Conservation (phyloP, 1,140 invertebrate genomes). For the Bombus difficillimus region DNA sequence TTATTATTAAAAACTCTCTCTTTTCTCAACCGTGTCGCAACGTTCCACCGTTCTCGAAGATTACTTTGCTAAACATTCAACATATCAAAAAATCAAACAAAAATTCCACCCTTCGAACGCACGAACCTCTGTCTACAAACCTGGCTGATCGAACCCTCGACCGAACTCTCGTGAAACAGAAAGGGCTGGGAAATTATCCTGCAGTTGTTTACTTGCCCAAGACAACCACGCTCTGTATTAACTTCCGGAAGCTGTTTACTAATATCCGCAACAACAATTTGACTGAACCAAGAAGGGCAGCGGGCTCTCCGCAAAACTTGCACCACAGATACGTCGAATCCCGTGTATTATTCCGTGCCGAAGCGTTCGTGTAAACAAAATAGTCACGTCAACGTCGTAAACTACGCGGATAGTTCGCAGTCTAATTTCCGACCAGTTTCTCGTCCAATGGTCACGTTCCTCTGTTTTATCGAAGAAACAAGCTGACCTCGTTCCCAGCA, state of each 20-base stretch:
- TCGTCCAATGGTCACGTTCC: not conserved
- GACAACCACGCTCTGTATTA: not conserved
- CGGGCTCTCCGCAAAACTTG: conserved; percentile 31
- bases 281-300: conserved; percentile 25
- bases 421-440: conserved; percentile 65
- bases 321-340: conserved; percentile 30
- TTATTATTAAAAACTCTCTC: too few relatives aligned
- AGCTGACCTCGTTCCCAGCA: not conserved
- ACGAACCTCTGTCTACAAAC: not conserved
- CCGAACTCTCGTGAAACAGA: not conserved
- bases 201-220: not conserved
- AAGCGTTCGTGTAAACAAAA: conserved; percentile 63
- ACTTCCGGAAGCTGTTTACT: conserved; percentile 40
- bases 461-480: not conserved
- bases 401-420: conserved; percentile 59
- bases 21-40: too few relatives aligned
- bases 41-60: too few relatives aligned
- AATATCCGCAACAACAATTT: conserved; percentile 44
- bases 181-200: conserved; percentile 4
- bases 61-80: not conserved
- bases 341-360: conserved; percentile 37
- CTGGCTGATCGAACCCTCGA: not conserved
- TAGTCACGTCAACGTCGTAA: conserved; percentile 67
- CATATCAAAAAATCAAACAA: not conserved
- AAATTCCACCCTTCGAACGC: not conserved